Evolutionary conservation across 2,888 invertebrate genomes (phyloP), one percentile per base, ranked within the genome.

Genomic region (Thereva nobilitata): DNA sequence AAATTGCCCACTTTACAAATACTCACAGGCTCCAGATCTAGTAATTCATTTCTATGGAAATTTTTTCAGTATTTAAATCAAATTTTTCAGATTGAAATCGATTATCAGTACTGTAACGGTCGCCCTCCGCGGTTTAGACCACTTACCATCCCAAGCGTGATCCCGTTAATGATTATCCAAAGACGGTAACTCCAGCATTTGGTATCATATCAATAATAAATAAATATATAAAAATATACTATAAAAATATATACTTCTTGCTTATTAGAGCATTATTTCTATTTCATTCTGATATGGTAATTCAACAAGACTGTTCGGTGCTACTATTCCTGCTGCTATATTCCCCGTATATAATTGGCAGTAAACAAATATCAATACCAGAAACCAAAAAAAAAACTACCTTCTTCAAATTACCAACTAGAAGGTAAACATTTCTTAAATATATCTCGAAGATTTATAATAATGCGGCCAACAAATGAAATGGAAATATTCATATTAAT

Each of bases 301-400:
- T 78, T 34, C 74, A 76, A 4, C 72, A 75, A 53, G 77, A 79
- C 64, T 74, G 73, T 1, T 70, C 74, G 4, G 64, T 76, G 4
- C 75, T 76, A 34, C 66, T 80, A 5, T 81, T 79, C 66, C 71
- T 75, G 45, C 52, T 80, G 10, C 63, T 77, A 1, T 80, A 72
- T 45, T 74, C 75, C 4, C 71, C 72, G n/a, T 64, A 67, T 64
- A 49, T 70, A 2, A 49, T 71, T 4, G 72, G 74, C 5, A 67
- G 71, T 5, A 66, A 67, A 7, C 47, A 71, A 5, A 65, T 72
- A 5, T 70, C 74, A 35, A 69, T 78, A 1, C 76, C 77, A 3
- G 57, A 66, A n/a, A 61, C 75, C 12, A n/a, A n/a, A 66, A 75
- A 7, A 47, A 66, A 35, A 57, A 70, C 37, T 64, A 44, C 38